Evolutionary conservation across 2,797 vertebrate species (phyloP).

Genomic region (Valencia hispanica): DNA sequence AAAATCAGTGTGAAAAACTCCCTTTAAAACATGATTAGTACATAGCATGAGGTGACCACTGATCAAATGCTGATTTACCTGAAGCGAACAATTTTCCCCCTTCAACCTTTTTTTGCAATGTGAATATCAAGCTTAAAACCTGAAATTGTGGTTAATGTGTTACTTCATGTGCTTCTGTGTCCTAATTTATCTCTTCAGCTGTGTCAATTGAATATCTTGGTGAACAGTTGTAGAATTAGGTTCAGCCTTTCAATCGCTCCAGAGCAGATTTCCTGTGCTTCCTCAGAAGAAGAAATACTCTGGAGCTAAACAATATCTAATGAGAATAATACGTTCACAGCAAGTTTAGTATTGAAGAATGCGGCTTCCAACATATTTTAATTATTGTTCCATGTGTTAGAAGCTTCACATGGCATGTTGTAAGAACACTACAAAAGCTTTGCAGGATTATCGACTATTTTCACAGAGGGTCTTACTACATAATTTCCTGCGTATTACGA

Average conservation of each 20-base stretch:
- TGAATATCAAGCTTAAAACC: background rate
- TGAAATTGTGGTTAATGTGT: background rate
- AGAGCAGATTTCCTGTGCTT: background rate
- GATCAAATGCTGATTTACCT: background rate
- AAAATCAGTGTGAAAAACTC: background rate
- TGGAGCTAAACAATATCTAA: background rate
- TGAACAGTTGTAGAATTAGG: background rate
- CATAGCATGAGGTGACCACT: background rate
- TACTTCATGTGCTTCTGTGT: background rate
- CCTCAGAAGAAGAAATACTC: too few relatives aligned
- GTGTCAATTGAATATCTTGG: background rate
- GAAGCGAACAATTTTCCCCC: background rate
- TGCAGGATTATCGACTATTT: background rate
- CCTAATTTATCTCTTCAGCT: background rate
- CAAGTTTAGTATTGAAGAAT: too few relatives aligned
- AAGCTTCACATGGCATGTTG: background rate
- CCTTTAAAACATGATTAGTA: background rate
- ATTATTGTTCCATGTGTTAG: background rate
- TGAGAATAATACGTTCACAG: background rate
- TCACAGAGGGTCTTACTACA: background rate
- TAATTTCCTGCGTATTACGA: background rate
- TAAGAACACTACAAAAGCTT: background rate
- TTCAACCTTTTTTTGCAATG: background rate
- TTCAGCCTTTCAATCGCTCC: too few relatives aligned
- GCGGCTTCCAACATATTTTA: background rate